Percentiles rank a stretch among this genome's conserved stretches.
Evolutionary conservation across 2,113 vertebrate genomes (phyloP).

Genomic region (Channa argus): DNA sequence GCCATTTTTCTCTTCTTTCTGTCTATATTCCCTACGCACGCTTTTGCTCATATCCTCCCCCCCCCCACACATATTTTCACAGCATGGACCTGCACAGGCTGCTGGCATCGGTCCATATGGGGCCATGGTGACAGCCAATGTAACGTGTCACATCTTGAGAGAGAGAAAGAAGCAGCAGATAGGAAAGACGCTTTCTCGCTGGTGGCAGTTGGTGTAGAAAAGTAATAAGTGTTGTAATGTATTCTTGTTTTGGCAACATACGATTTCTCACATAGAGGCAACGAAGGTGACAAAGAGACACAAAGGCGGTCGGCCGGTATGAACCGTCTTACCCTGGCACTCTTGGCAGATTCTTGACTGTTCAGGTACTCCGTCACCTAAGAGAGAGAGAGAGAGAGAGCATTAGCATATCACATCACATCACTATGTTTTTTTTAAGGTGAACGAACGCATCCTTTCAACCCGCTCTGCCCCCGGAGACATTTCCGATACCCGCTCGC

Average conservation of each 20-base stretch:
- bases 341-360: slow-evolving; percentile 93
- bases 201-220: slow-evolving; percentile 8
- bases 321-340: slow-evolving; percentile 87
- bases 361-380: slow-evolving; percentile 93
- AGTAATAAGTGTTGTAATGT: slow-evolving; percentile 50
- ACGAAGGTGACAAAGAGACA: slow-evolving; percentile 2
- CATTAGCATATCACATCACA: slow-evolving; percentile 50
- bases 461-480: slow-evolving; percentile 42
- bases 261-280: slow-evolving; percentile 16
- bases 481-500: slow-evolving; percentile 32
- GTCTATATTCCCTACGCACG: slow-evolving; percentile 12
- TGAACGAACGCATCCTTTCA: slow-evolving; percentile 50
- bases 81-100: slow-evolving; percentile 67
- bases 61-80: slow-evolving; percentile 51
- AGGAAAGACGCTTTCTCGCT: slow-evolving; percentile 27
- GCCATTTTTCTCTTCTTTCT: slow-evolving; percentile 1
- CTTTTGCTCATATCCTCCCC: slow-evolving; percentile 33
- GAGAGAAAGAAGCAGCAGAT: slow-evolving; percentile 4
- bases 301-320: slow-evolving; percentile 7
- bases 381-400: slow-evolving; percentile 37
- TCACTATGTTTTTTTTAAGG: slow-evolving; percentile 51
- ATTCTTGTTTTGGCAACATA: slow-evolving; percentile 47
- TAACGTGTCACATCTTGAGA: slow-evolving; percentile 54
- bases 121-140: slow-evolving; percentile 61
- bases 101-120: slow-evolving; percentile 58